Evolutionary conservation across 2,888 invertebrate species (phyloP), one percentile per base, ranked within the genome.

Genomic region (Apotomis betuletana): DNA sequence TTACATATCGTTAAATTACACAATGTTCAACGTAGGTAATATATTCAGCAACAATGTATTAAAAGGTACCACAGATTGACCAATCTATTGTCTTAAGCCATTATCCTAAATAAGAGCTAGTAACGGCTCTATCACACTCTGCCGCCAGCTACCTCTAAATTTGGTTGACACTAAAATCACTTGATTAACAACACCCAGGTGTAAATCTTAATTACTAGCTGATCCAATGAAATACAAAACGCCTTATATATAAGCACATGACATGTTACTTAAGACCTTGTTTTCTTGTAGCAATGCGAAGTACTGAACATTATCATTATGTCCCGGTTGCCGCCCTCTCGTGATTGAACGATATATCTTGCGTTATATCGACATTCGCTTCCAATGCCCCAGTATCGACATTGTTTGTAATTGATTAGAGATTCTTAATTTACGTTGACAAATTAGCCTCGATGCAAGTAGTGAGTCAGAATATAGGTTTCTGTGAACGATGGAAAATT

Each of bases 161-260:
- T 72, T 63, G 52, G 72, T 68, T 72, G 68, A 72, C 72, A 72
- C 61, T 71, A 67, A 70, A 67, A 64, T 64, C 72, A 15, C 44
- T 68, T 72, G 72, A 72, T 72, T 72, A 72, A 72, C 67, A 68
- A 58, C 72, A 72, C 63, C 72, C 72, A 72, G 72, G 72, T 72
- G 72, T 72, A 72, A 72, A 72, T 72, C 72, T 72, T 72, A 72
- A 72, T 72, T 72, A 68, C 67, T 58, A 51, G 44, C 51, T 65
- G 61, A 27, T 10, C 62, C 41, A 44, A 54, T 44, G 41, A 46
- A 46, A 46, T 41, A 13, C 67, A n/a, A 54, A 72, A 72, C 41
- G 58, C 52, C 58, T 4, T 52, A 44, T 27, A 51, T 52, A 27
- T 36, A 41, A 10, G 4, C 13, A 12, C 12, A 36, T 5, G 13